Evolutionary conservation across 2,888 invertebrate species (phyloP).

Genomic region (Esperia sulphurella): DNA sequence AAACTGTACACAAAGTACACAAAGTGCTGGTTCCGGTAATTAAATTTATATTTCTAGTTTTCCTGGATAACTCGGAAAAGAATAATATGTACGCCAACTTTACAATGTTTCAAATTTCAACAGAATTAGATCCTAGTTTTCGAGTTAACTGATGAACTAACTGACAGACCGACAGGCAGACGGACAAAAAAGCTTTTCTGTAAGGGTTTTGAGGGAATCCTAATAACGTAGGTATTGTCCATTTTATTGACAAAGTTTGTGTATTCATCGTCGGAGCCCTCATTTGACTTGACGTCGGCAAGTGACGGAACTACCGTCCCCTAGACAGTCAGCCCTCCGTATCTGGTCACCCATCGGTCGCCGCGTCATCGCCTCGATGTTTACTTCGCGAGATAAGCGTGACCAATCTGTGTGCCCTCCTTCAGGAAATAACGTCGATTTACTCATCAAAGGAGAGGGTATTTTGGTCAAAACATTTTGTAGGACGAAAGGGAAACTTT

Average conservation of each 20-base stretch:
- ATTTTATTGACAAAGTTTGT: background rate
- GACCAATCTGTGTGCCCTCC: slow-evolving; percentile 48
- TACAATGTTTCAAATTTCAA: too few species aligned
- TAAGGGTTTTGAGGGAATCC: too few species aligned
- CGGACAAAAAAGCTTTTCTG: too few species aligned
- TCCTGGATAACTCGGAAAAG: too few species aligned
- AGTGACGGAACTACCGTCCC: background rate
- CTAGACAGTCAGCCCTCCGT: background rate
- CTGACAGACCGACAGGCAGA: too few species aligned
- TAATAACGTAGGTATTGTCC: background rate
- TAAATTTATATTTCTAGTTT: too few species aligned
- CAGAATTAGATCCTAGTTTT: too few species aligned
- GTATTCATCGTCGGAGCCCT: background rate
- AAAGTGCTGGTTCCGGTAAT: too few species aligned
- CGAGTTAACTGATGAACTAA: too few species aligned
- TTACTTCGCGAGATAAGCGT: slow-evolving; percentile 58
- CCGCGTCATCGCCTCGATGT: slow-evolving; percentile 31
- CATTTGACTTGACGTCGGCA: slow-evolving; percentile 2
- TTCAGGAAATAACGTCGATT: slow-evolving; percentile 32
- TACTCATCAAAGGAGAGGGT: slow-evolving; percentile 5
- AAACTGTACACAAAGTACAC: too few species aligned
- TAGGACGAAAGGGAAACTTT: too few species aligned
- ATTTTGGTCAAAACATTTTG: background rate
- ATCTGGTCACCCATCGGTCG: slow-evolving; percentile 11
- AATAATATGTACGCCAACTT: too few species aligned